Base-by-base conservation (phyloP, 2,113 vertebrate species). In the Riparia riparia region DNA sequence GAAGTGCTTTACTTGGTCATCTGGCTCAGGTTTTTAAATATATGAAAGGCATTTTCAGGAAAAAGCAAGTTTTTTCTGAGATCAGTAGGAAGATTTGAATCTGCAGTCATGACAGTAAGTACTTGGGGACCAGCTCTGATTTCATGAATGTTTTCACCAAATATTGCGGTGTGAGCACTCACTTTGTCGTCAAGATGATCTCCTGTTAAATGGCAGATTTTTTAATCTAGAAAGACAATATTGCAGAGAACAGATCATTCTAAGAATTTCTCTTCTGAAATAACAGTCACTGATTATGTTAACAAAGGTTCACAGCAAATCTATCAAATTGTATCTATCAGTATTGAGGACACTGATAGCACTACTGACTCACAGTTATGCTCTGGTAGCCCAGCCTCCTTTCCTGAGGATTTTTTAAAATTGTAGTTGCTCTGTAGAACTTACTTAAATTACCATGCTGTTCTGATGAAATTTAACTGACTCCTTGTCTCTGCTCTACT, bases 161-260 rank as follows among this genome's bases (percentile, higher is more conserved):
- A 0, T 70, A n/a, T 17, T 18, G 7, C 31, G 53, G 0, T 65
- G n/a, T 37, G 60, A 86, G 54, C 20, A 7, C 31, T 69, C 42
- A 34, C 31, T 66, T 84, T 58, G 25, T 87, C 63, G n/a, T 87
- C 22, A 17, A 39, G 10, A 60, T 64, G 18, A 8, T 89, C 79
- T 86, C 47, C 45, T 84, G 20, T 32, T 73, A 78, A 70, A 81
- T 70, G 71, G 12, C 44, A 89, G 44, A 42, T 68, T 31, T 71
- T 32, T 29, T 45, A 64, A 45, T 90, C 65, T 74, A 50, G 57
- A 83, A 60, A 41, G 44, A 50, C 21, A 66, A 0, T 57, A 37
- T 34, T 76, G 49, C 57, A 72, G 58, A 57, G 71, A 91, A 85
- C 76, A 77, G n/a, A 45, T 63, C 69, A 53, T 68, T 93, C 39